phyloP scores from a whole-genome alignment of 2,888 invertebrate genomes.

The Cheilosia soror region DNA sequence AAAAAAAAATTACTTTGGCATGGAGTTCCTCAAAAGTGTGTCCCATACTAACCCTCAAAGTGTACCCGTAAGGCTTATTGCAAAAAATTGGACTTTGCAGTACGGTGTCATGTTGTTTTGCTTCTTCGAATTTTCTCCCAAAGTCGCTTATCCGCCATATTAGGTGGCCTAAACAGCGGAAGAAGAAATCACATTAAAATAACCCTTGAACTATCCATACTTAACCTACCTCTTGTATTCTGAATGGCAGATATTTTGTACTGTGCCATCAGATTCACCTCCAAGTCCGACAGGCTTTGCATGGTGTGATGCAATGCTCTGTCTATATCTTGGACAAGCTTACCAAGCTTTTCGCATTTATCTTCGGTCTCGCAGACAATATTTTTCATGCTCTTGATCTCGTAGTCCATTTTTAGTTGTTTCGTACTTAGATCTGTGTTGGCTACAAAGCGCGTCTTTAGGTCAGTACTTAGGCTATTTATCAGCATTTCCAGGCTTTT shows the following conservation, averaged over 20 bases:
- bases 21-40: not conserved
- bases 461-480: constrained; percentile 79
- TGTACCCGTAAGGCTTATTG: constrained; percentile 90
- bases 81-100: constrained; percentile 89
- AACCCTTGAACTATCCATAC: not conserved
- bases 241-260: constrained; percentile 81
- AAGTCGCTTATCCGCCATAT: constrained; percentile 90
- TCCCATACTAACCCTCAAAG: constrained; percentile 85
- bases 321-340: constrained; percentile 82
- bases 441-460: constrained; percentile 79
- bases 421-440: constrained; percentile 83
- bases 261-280: constrained; percentile 82
- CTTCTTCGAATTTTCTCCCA: constrained; percentile 87
- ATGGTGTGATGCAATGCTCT: constrained; percentile 83
- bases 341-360: constrained; percentile 84
- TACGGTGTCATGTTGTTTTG: constrained; percentile 87
- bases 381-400: constrained; percentile 84
- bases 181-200: not conserved
- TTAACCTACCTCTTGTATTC: constrained; percentile 80
- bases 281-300: constrained; percentile 84
- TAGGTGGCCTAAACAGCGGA: constrained; percentile 84
- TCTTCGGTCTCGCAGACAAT: constrained; percentile 85
- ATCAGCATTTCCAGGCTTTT: constrained; percentile 80
- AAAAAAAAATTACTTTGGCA: not conserved
- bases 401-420: constrained; percentile 84